These are phyloP conservation scores for Meganola albula DNA, from an alignment of 2,888 invertebrate species.

Conservation along the genomic window DNA sequence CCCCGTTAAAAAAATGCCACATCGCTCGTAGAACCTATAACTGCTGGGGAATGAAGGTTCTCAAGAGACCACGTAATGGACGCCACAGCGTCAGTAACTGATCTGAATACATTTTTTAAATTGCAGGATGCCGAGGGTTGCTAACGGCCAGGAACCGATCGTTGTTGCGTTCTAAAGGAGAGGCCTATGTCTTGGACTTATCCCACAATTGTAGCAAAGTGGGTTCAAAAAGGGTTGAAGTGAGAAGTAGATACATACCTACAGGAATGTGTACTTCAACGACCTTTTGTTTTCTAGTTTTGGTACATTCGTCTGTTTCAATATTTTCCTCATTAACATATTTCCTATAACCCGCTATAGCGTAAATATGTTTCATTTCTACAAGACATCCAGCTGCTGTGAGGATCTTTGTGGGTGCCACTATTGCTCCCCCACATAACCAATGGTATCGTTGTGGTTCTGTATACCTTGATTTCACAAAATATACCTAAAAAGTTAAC, in stretches of 20 bases:
- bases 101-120: too few species aligned
- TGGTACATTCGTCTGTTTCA: conserved; percentile 11
- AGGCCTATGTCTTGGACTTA: too few species aligned
- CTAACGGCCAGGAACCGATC: too few species aligned
- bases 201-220: too few species aligned
- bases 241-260: conserved; percentile 7
- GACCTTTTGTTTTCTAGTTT: conserved; percentile 14
- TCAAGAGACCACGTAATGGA: too few species aligned
- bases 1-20: too few species aligned
- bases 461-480: conserved; percentile 16
- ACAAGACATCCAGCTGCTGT: conserved; percentile 18
- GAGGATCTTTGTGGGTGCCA: conserved; percentile 12
- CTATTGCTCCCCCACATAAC: conserved; percentile 17
- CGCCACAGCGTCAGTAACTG: too few species aligned
- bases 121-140: too few species aligned
- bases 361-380: conserved; percentile 13
- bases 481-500: conserved; percentile 27
- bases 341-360: conserved; percentile 17
- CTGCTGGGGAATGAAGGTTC: too few species aligned
- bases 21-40: too few species aligned
- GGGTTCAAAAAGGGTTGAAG: too few species aligned
- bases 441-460: conserved; percentile 7
- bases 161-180: too few species aligned
- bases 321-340: conserved; percentile 10
- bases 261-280: conserved; percentile 15